A percentile compares a stretch with the other conserved stretches of the same genome.
Evolutionary conservation across 2,797 vertebrate genomes (phyloP).

Genomic region (Brachymystax lenok): DNA sequence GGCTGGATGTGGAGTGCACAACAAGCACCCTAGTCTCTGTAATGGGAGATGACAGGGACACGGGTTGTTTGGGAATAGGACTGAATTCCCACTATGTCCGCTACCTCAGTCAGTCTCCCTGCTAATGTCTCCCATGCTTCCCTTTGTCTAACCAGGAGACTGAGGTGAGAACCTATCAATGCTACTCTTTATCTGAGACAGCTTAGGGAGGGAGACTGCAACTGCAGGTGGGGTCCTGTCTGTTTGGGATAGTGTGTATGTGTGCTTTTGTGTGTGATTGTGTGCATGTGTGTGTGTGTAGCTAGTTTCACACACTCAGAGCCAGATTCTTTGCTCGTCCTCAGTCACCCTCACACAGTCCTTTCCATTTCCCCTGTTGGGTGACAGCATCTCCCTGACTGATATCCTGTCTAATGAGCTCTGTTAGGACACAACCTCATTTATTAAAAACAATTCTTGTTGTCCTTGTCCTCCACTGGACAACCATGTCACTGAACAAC

Average conservation of each 20-base stretch:
- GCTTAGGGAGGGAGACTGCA: neutral
- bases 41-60: slow-evolving; percentile 1
- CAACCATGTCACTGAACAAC: too few relatives aligned
- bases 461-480: too few relatives aligned
- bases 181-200: neutral
- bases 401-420: slow-evolving; percentile 68
- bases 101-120: neutral
- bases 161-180: too few relatives aligned
- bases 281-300: neutral
- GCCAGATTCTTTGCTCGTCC: slow-evolving; percentile 37
- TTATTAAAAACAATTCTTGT: neutral
- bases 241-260: neutral
- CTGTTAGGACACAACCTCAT: slow-evolving; percentile 33
- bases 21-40: slow-evolving; percentile 41
- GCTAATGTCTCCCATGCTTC: neutral
- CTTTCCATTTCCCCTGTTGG: slow-evolving; percentile 66
- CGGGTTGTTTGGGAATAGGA: neutral
- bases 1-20: slow-evolving; percentile 40
- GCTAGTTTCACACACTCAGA: neutral
- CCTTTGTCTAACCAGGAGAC: neutral
- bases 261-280: neutral
- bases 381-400: slow-evolving; percentile 57
- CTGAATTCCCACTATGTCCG: neutral
- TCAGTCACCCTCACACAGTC: slow-evolving; percentile 29
- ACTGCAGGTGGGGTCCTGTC: neutral